These are phyloP conservation scores for Luperina testacea DNA, from an alignment of 2,888 invertebrate genomes.

Conservation along the genomic window DNA sequence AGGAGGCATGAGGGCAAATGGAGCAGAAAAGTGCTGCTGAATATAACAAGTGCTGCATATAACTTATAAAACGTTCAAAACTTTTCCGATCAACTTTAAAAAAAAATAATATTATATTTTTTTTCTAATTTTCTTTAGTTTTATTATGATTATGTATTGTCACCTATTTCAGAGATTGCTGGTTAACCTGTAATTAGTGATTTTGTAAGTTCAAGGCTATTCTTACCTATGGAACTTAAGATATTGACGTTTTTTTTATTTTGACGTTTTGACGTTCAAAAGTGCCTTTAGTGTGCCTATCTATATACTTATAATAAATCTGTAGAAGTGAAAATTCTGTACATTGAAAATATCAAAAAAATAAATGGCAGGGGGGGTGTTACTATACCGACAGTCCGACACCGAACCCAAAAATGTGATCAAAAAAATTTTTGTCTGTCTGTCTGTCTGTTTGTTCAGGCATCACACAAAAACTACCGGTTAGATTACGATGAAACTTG, in stretches of 20 bases:
- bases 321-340: no score
- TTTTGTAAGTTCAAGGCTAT: background rate
- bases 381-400: no score
- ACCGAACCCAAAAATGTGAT: no score
- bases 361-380: no score
- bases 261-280: no score
- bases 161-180: background rate
- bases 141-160: background rate
- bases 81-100: background rate
- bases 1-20: background rate
- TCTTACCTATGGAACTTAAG: background rate
- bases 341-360: no score
- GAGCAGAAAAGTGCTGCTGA: background rate
- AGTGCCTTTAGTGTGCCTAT: no score
- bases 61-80: background rate
- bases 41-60: background rate
- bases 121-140: background rate
- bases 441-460: no score
- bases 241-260: background rate
- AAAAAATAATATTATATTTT: background rate
- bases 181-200: background rate
- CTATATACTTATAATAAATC: no score
- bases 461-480: no score
- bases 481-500: no score
- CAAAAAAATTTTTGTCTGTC: no score